Evolutionary conservation across 2,888 invertebrate genomes (phyloP).

Genomic region (Laspeyria flexula): DNA sequence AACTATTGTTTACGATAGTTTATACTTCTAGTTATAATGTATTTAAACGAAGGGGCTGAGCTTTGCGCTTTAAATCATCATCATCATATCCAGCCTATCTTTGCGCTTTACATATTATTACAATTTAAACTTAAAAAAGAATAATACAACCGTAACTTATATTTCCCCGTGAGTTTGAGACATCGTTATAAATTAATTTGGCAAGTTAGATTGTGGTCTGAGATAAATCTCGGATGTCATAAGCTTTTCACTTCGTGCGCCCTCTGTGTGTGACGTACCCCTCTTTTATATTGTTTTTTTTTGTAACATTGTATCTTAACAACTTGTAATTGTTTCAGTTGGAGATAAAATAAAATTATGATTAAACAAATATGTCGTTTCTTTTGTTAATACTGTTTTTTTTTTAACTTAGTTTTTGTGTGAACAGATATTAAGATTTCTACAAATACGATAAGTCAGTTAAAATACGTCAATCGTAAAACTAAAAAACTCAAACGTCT

Average conservation of each 20-base stretch:
- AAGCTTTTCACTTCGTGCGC: slow-evolving; percentile 61
- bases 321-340: slow-evolving; percentile 29
- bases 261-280: slow-evolving; percentile 60
- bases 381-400: neutral
- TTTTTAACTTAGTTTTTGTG: too few species aligned
- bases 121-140: neutral
- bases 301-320: slow-evolving; percentile 7
- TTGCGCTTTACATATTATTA: too few species aligned
- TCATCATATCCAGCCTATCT: too few species aligned
- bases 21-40: too few species aligned
- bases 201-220: slow-evolving; percentile 73
- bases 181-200: slow-evolving; percentile 77
- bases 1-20: too few species aligned
- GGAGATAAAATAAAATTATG: slow-evolving; percentile 10
- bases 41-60: too few species aligned
- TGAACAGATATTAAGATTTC: too few species aligned
- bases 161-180: slow-evolving; percentile 35
- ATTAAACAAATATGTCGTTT: too few species aligned
- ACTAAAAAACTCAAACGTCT: too few species aligned
- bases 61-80: too few species aligned
- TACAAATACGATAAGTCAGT: too few species aligned
- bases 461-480: too few species aligned
- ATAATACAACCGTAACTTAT: neutral
- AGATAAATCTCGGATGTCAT: slow-evolving; percentile 48
- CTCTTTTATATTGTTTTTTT: slow-evolving; percentile 43